These are phyloP conservation scores for Protophormia terraenovae DNA, from an alignment of 2,888 invertebrate genomes.

Conservation along the genomic window DNA sequence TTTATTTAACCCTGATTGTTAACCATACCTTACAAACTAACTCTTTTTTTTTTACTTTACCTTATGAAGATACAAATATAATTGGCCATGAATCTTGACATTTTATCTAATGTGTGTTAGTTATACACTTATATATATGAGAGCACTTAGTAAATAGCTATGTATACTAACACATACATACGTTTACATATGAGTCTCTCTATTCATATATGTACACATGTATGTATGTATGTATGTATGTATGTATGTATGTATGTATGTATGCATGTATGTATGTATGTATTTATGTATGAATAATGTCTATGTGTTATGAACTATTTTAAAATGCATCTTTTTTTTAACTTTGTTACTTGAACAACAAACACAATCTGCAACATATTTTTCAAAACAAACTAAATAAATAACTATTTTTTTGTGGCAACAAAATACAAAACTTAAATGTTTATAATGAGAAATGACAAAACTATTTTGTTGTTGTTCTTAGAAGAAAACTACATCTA, in stretches of 20 bases:
- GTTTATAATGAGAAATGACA: background rate
- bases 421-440: background rate
- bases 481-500: too few relatives aligned
- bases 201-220: too few relatives aligned
- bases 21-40: background rate
- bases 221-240: too few relatives aligned
- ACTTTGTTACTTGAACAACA: slow-evolving; percentile 25
- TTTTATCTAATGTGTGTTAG: background rate
- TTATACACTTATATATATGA: background rate
- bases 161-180: background rate
- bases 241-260: too few relatives aligned
- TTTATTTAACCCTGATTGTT: background rate
- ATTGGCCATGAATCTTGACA: slow-evolving; percentile 20
- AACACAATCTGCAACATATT: background rate
- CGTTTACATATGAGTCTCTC: too few relatives aligned
- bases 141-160: background rate
- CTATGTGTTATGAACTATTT: background rate
- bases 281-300: background rate
- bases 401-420: slow-evolving; percentile 15
- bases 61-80: background rate
- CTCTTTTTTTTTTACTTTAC: background rate
- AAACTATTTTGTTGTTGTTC: background rate
- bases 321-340: background rate
- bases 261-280: too few relatives aligned
- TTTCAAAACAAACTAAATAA: slow-evolving; percentile 19